Conservation (phyloP, 2,888 invertebrate genomes). For the Sinodicranocentrus sp. region DNA sequence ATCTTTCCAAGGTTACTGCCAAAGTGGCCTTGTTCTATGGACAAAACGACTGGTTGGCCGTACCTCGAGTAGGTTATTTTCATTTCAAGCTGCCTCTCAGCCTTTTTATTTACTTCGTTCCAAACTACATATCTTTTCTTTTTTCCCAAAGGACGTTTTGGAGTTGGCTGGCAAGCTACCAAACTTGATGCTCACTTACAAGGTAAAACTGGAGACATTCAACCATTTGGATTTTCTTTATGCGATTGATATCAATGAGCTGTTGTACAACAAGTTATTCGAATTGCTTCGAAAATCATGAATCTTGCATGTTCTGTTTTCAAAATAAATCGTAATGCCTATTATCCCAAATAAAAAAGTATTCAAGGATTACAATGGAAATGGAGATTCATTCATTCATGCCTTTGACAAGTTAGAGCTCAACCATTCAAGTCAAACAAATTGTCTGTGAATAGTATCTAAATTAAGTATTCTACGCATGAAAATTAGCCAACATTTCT, state of each 20-base stretch:
- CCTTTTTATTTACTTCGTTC: too few species aligned
- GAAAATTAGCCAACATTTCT: too few species aligned
- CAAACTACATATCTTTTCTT: neutral
- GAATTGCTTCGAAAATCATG: slow-evolving; percentile 20
- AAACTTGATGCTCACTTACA: slow-evolving; percentile 77
- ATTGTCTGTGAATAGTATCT: too few species aligned
- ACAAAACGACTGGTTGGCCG: slow-evolving; percentile 83
- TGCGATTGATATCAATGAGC: slow-evolving; percentile 66
- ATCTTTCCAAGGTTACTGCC: slow-evolving; percentile 63
- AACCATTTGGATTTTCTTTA: slow-evolving; percentile 76
- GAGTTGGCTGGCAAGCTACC: slow-evolving; percentile 81
- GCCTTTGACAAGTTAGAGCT: too few species aligned
- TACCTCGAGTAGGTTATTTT: slow-evolving; percentile 51
- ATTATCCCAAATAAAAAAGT: too few species aligned
- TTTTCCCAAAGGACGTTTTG: slow-evolving; percentile 81
- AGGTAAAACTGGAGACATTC: slow-evolving; percentile 61
- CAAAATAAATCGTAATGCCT: too few species aligned
- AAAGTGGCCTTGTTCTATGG: slow-evolving; percentile 85
- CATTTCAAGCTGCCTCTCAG: too few species aligned
- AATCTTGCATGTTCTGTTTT: too few species aligned
- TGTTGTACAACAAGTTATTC: slow-evolving; percentile 67
- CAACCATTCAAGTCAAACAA: too few species aligned
- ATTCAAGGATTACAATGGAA: too few species aligned
- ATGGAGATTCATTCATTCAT: too few species aligned
- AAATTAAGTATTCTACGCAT: too few species aligned